These are phyloP conservation scores for Dissostichus mawsoni DNA, from an alignment of 2,113 vertebrate species.

Conservation along the genomic window DNA sequence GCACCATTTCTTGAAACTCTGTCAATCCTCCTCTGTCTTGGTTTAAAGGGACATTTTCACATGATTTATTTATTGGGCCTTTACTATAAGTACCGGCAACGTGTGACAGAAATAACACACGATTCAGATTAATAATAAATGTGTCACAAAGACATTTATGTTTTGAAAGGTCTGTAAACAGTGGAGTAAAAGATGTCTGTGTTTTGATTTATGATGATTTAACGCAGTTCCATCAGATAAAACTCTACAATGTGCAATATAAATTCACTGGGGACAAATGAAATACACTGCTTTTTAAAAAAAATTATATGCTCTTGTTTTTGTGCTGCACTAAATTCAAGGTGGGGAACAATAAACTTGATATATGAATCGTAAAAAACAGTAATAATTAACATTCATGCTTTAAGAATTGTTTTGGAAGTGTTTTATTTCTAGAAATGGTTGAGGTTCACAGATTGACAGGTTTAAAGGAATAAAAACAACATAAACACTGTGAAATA, in stretches of 20 bases:
- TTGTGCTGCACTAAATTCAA: slow-evolving; percentile 1
- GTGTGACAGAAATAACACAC: slow-evolving; percentile 19
- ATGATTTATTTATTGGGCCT: slow-evolving; percentile 17
- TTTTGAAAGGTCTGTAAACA: slow-evolving; percentile 29
- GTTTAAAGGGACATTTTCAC: slow-evolving; percentile 10
- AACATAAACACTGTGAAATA: slow-evolving; percentile 21
- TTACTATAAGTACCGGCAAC: slow-evolving; percentile 1
- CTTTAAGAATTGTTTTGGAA: neutral
- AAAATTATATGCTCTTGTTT: slow-evolving; percentile 17
- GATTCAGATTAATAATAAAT: slow-evolving; percentile 31
- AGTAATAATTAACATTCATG: neutral
- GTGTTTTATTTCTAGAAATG: slow-evolving; percentile 10
- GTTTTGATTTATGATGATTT: slow-evolving; percentile 24
- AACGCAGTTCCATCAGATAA: neutral
- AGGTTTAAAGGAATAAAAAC: slow-evolving; percentile 30
- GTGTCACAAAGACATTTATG: slow-evolving; percentile 13
- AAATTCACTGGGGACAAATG: neutral
- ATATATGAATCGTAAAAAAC: slow-evolving; percentile 10
- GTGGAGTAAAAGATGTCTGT: neutral
- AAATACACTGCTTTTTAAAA: neutral
- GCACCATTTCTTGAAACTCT: slow-evolving; percentile 19
- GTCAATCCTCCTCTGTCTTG: neutral
- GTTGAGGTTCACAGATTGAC: slow-evolving; percentile 24
- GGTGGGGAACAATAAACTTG: neutral
- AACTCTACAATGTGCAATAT: neutral